Conservation (phyloP, 2,797 vertebrate species). For the Macroramphosus scolopax region DNA sequence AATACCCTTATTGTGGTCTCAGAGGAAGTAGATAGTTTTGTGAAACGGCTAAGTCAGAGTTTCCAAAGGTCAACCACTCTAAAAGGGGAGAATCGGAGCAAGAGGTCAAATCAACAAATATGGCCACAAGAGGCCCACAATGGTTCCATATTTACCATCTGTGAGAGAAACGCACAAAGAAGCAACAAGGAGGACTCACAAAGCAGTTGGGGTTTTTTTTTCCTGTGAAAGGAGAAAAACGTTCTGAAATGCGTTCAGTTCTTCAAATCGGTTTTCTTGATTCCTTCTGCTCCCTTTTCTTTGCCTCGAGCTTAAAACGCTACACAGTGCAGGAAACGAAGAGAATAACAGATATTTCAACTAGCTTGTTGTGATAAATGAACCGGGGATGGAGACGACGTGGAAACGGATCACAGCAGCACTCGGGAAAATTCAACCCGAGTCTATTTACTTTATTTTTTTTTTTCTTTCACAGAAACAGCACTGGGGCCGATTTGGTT, state of each 20-base stretch:
- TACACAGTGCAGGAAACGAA: constrained; percentile 41
- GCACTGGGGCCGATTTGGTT: constrained; percentile 61
- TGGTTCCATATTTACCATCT: constrained; percentile 53
- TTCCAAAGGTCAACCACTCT: constrained; percentile 65
- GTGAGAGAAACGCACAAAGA: constrained; percentile 34
- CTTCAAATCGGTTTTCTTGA: constrained; percentile 47
- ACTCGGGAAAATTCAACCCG: constrained; percentile 52
- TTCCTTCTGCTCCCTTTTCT: constrained; percentile 37
- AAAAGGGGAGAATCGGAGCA: constrained; percentile 53
- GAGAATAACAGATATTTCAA: constrained; percentile 57
- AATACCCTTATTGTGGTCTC: constrained; percentile 74
- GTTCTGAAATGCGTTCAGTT: constrained; percentile 25
- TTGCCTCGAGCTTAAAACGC: constrained; percentile 54
- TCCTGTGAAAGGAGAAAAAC: constrained; percentile 17
- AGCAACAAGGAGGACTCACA: constrained; percentile 19
- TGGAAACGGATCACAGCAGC: constrained; percentile 57
- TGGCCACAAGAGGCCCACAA: constrained; percentile 47
- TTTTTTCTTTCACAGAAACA: constrained; percentile 37
- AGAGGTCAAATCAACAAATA: constrained; percentile 66
- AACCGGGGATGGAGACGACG: constrained; percentile 51
- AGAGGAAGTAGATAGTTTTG: constrained; percentile 51
- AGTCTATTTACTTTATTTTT: constrained; percentile 46
- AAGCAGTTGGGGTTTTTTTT: constrained; percentile 18
- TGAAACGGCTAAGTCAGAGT: constrained; percentile 60
- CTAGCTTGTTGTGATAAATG: constrained; percentile 64